Evolutionary conservation across 2,113 vertebrate genomes (phyloP), one percentile per base, ranked within the genome.

Genomic region (Sinosuthora webbiana): DNA sequence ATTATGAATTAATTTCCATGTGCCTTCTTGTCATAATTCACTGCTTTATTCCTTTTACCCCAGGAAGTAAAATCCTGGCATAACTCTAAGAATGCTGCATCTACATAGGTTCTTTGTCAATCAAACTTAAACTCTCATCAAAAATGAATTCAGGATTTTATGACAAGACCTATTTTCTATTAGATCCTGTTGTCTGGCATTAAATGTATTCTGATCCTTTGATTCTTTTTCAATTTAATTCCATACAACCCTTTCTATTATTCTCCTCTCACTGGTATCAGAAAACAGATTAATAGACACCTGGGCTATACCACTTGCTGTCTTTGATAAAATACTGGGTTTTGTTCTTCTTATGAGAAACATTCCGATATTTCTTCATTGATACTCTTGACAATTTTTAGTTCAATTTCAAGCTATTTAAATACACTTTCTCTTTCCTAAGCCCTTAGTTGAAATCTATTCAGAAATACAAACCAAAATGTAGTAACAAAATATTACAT

Each of bases 381-480:
- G 56, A 87, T 24, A 45, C 0, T 71, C 31, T 70, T 87, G 56
- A 33, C 44, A 94, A 53, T 71, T 68, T 92, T 84, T 31, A 19
- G 11, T 89, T 87, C 33, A 44, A n/a, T 94, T 91, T 92, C 73
- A 85, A 89, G n/a, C 25, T 65, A 84, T 69, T 89, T 89, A 89
- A 93, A 73, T 7, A 56, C 28, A 65, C 27, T 77, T 69, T 76
- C 35, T 88, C 8, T 55, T 33, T 92, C 33, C 37, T 45, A 78
- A 90, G 27, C 1, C 2, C 52, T 89, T 74, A 28, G 18, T 41
- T 87, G 55, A 94, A 94, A 81, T 88, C 35, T 77, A 62, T 80
- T 90, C 83, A 86, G 47, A 39, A 95, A 77, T 56, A 41, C 41
- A 87, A 82, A 76, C 13, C 11, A 91, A 89, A 93, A 82, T 30